Evolutionary conservation across 1,140 invertebrate genomes (phyloP), one percentile per base, ranked within the genome.

Genomic region (Galleria mellonella): DNA sequence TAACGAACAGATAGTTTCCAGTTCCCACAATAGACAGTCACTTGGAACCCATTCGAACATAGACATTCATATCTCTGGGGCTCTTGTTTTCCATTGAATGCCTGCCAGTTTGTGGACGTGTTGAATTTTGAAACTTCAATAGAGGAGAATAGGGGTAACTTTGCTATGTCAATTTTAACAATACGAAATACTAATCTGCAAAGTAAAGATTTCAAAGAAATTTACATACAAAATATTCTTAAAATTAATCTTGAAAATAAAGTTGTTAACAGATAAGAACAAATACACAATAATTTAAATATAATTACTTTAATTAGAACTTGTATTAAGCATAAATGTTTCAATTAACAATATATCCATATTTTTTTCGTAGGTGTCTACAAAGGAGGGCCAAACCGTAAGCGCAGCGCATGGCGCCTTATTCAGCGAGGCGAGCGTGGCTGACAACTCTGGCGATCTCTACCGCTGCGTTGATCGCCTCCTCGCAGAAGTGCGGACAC

Each of bases 381-480:
- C 91, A 60, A 87, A 89, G 11, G 92, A 94, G 72, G 93, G 92
- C 6, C 88, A 91, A 52, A 87, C 89, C 14, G 60, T 90, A 7
- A 91, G 92, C 1, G 83, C 89, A 17, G 88, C 91, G 50, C 88
- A 90, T 56, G 89, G 90, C 5, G 92, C 91, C 38, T 90, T 90
- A 30, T 94, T 93, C 77, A 90, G 90, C 65, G 93, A 94, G 72
- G 90, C 93, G 10, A 93, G 92, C 14, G 92, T 93, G 2, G 92
- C 93, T 0, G 93, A 94, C 64, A 92, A 92, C 76, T 90, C 89
- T n/a, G 86, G 89, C 9, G 89, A 90, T 45, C 87, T 94, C 9
- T 92, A 91, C 70, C 87, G 90, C 36, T 90, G 91, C 23, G 92
- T 94, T 55, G 91, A 93, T 62, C 79, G 86, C 10, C 81, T 94